Conservation (phyloP, 2,113 vertebrate genomes). For the Brienomyrus brachyistius region DNA sequence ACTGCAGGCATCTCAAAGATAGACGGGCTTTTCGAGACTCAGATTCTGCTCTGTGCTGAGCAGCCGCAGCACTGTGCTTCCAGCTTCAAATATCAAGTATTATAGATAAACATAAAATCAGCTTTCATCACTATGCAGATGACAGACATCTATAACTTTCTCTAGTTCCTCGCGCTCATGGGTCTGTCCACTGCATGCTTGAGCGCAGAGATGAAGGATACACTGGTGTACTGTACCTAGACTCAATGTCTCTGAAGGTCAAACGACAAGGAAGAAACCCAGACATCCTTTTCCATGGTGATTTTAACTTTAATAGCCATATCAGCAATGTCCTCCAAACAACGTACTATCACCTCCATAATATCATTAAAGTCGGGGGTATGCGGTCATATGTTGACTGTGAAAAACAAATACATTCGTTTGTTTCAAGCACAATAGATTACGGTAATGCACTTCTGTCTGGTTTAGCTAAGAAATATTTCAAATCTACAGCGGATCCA, state of each 20-base stretch:
- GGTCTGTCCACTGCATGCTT: not conserved
- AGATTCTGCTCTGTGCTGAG: not conserved
- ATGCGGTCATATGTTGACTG: not conserved
- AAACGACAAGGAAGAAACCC: not conserved
- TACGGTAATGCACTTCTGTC: not conserved
- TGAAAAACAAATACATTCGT: not conserved
- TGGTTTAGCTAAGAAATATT: not conserved
- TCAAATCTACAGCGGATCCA: not conserved
- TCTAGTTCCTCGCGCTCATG: not conserved
- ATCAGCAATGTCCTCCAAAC: not conserved
- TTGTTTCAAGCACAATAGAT: not conserved
- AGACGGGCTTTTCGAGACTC: not conserved
- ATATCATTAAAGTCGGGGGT: not conserved
- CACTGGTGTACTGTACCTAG: not conserved
- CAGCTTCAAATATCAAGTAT: not conserved
- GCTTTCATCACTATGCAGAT: not conserved
- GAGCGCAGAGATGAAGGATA: not conserved
- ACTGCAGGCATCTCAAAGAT: not conserved
- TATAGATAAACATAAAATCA: not conserved
- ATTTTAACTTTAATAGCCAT: not conserved
- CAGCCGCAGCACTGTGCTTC: not conserved
- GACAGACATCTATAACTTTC: not conserved
- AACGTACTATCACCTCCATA: not conserved
- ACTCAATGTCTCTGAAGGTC: not conserved
- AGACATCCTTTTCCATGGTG: not conserved